Base-by-base conservation (phyloP, 2,113 vertebrate genomes). In the Nycticebus coucang region DNA sequence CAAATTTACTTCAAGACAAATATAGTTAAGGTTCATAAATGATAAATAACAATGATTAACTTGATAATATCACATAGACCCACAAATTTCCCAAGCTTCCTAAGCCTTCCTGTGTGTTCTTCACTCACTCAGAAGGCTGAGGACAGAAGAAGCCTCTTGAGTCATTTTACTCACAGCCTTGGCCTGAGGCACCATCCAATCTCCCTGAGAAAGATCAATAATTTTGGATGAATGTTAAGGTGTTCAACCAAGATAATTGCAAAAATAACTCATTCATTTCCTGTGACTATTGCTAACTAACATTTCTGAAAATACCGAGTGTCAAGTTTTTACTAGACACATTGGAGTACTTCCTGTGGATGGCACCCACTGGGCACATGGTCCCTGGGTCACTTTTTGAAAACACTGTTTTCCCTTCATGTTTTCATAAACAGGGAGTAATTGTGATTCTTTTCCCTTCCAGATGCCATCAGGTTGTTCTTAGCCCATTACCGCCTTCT, bases 241-340 rank as follows among this genome's bases (percentile, higher is more conserved):
- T 69, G 1, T 71, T 69, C 30, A 68, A 93, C 12, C 4, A 68
- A 91, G 17, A 69, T 60, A 84, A 5, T 35, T 69, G 33, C 11
- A 78, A 69, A 94, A 80, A 35, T 35, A 53, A 53, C 28, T 87
- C 19, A 55, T 95, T 91, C 9, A 7, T 93, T 95, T 78, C 30
- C 84, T 83, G 3, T 28, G 83, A 37, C 45, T 53, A 50, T 55
- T 78, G 92, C 68, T 92, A 22, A 62, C 24, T 62, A 22, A 62
- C 22, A 62, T 93, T 69, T 68, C 53, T 79, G 50, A 41, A 81
- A 86, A 85, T 37, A 53, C 28, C 71, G 41, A 93, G 11, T 72
- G n/a, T 22, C 93, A 87, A 60, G 18, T 84, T 9, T 50, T 15
- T 69, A 15, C 57, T 50, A 35, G 75, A 33, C 68, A 77, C 15